These are phyloP conservation scores for Sula dactylatra DNA, from an alignment of 2,113 vertebrate species.

Conservation along the genomic window DNA sequence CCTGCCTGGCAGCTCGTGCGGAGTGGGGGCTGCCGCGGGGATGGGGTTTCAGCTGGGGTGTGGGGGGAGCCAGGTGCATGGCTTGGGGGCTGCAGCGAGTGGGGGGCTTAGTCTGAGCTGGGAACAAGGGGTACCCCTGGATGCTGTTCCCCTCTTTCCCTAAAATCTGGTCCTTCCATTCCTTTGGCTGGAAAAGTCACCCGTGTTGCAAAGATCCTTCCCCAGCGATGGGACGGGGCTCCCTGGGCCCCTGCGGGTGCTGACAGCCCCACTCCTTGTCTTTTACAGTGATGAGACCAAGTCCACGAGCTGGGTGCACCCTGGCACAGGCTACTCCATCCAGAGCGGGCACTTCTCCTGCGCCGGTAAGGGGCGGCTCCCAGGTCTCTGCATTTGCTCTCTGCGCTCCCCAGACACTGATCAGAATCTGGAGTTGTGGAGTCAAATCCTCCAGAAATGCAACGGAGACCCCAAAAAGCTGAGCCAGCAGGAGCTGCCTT, in stretches of 20 bases:
- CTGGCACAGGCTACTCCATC: slow-evolving; percentile 46
- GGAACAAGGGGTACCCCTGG: not conserved
- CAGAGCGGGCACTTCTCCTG: slow-evolving; percentile 71
- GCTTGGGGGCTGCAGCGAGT: not conserved
- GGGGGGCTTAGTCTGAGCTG: not conserved
- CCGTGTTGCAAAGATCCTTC: not conserved
- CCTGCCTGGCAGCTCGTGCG: not conserved
- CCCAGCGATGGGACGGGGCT: rapidly evolving
- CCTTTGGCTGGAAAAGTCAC: not conserved
- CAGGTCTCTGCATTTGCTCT: rapidly evolving
- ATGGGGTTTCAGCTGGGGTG: not conserved
- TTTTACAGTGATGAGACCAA: slow-evolving; percentile 72
- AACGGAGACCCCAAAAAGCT: not conserved
- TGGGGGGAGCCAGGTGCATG: rapidly evolving
- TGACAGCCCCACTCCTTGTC: not conserved
- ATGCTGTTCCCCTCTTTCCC: not conserved
- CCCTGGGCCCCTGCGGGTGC: not conserved
- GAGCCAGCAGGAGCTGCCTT: not conserved
- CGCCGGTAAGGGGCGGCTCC: slow-evolving; percentile 51
- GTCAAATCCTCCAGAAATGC: not conserved
- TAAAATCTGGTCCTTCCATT: not conserved
- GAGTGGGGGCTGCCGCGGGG: no score
- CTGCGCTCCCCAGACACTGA: not conserved
- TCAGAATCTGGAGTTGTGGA: rapidly evolving
- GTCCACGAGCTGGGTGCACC: slow-evolving; percentile 76